These are phyloP conservation scores for Ornithorhynchus anatinus DNA, from an alignment of 2,113 vertebrate species.

Conservation along the genomic window DNA sequence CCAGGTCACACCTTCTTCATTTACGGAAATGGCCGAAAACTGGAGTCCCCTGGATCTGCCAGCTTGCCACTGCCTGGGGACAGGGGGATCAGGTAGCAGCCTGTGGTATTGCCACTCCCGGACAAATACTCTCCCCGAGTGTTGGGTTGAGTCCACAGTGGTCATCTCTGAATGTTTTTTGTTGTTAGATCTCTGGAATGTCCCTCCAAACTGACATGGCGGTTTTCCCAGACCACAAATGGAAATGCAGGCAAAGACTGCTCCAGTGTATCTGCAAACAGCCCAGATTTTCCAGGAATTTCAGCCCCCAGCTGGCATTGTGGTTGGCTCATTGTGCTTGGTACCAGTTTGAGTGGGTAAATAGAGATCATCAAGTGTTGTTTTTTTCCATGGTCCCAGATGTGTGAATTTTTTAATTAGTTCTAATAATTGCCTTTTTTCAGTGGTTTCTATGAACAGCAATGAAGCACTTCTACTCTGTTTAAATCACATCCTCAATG, in stretches of 20 bases:
- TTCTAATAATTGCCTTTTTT: slow-evolving; percentile 30
- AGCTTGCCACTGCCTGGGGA: too few species aligned
- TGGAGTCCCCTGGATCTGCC: too few species aligned
- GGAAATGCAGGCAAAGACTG: not conserved
- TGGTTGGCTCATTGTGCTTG: slow-evolving; percentile 5
- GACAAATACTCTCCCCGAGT: too few species aligned
- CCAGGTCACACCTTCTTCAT: too few species aligned
- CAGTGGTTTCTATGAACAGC: slow-evolving; percentile 19
- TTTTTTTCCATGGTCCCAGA: slow-evolving; percentile 23
- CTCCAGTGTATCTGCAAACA: slow-evolving; percentile 7
- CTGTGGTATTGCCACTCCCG: too few species aligned
- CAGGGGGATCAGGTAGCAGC: too few species aligned
- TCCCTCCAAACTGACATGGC: slow-evolving; percentile 6
- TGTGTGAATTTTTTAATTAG: slow-evolving; percentile 33
- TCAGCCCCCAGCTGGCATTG: slow-evolving; percentile 13
- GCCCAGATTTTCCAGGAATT: not conserved
- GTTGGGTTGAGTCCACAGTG: not conserved
- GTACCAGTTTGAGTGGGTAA: slow-evolving; percentile 10
- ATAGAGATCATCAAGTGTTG: slow-evolving; percentile 14
- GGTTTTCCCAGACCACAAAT: not conserved
- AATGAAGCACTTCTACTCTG: not conserved
- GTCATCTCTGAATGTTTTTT: not conserved
- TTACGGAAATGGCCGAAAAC: too few species aligned
- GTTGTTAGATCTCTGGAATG: slow-evolving; percentile 14
- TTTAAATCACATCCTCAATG: slow-evolving; percentile 17